Conservation (phyloP, 2,113 vertebrate genomes). For the Pygoscelis adeliae region DNA sequence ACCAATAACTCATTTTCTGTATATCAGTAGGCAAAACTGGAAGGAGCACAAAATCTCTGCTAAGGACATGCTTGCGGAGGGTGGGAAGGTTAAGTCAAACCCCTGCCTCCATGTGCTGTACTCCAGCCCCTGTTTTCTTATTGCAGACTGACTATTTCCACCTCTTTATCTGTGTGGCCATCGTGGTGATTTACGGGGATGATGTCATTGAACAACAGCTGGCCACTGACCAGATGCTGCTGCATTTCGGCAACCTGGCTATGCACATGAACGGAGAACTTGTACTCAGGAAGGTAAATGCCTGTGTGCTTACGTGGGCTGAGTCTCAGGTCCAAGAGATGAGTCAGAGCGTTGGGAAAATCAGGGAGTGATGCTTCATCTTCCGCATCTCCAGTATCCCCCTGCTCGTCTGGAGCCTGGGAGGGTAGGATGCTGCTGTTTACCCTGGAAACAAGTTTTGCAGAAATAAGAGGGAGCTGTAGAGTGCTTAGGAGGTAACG, state of each 20-base stretch:
- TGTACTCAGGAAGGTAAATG: constrained; percentile 91
- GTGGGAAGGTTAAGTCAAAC: neutral
- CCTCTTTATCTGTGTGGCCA: constrained; percentile 95
- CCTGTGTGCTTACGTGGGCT: neutral
- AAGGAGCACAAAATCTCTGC: neutral
- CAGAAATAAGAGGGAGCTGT: neutral
- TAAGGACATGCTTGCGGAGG: neutral
- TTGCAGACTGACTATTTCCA: constrained; percentile 97
- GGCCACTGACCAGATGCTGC: constrained; percentile 94
- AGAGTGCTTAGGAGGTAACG: neutral
- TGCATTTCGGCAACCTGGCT: constrained; percentile 94
- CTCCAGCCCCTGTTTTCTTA: neutral
- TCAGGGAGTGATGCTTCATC: neutral
- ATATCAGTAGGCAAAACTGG: neutral
- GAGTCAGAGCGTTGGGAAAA: neutral
- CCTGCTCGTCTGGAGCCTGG: neutral
- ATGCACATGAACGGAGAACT: constrained; percentile 99
- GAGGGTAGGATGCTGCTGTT: neutral
- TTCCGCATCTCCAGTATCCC: neutral
- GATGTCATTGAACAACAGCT: constrained; percentile 94
- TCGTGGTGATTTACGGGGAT: constrained; percentile 93
- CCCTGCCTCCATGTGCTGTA: neutral
- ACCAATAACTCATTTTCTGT: neutral
- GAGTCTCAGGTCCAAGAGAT: neutral
- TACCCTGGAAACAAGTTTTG: neutral